Evolutionary conservation across 2,113 vertebrate species (phyloP), one percentile per base, ranked within the genome.

Genomic region (Uria lomvia): DNA sequence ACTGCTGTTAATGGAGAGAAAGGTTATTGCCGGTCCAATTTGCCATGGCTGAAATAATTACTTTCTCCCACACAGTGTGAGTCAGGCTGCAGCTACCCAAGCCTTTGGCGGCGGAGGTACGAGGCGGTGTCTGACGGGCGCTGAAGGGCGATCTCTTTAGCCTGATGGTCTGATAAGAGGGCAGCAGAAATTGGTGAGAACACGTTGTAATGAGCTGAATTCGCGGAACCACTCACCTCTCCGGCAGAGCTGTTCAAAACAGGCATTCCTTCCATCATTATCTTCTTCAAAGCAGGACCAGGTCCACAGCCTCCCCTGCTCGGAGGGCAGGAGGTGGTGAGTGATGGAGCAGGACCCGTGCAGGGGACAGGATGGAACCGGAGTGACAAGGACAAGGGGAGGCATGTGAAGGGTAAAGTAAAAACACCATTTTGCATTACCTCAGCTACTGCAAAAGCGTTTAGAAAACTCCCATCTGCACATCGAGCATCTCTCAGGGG

Each of bases 41-140:
- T 93, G 81, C 87, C 5, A 21, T 5, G 72, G 91, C 73, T 89
- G 77, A 58, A 96, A 77, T 91, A 88, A 94, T 83, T 49, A 53
- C 53, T 66, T 68, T 88, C 92, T 96, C 96, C 96, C 90, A 86
- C 96, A 23, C 93, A 71, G 82, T 4, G 65, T 96, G 96, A 97
- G 81, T 96, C 96, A 96, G 90, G 90, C 94, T 91, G 90, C 94
- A 47, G 95, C 56, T 58, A 5, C 81, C 90, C 49, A 3, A 53
- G 73, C 60, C 87, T 30, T 24, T 12, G 9, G 3, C 80, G 19
- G 81, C 7, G 0, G 70, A 36, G 75, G 68, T 10, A 2, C 36
- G 2, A 45, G 34, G 65, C 6, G 2, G 60, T 38, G 65, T 23
- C 79, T 65, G 90, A 9, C 3, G 71, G 78, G 9, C 74, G 74